Percentiles rank a stretch among this genome's conserved stretches.
Conservation (phyloP, 2,113 vertebrate genomes). For the human (Homo sapiens) region DNA sequence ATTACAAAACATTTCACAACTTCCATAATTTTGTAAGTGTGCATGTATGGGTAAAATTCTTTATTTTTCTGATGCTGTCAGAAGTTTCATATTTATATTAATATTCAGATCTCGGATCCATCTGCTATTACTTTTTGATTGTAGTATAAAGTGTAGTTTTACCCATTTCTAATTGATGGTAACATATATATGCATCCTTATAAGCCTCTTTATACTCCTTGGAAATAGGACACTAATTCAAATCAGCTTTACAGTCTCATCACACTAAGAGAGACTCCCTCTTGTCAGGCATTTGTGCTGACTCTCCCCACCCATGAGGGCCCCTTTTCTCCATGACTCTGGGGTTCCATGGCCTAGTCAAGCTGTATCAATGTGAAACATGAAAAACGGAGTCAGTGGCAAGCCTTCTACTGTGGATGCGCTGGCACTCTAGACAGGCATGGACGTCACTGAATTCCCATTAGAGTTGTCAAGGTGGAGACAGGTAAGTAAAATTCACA, state of each 20-base stretch:
- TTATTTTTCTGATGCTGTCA: slow-evolving; percentile 12
- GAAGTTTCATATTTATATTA: slow-evolving; percentile 10
- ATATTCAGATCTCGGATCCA: background rate
- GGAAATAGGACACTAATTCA: background rate
- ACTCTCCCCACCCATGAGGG: rapidly evolving
- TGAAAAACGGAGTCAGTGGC: background rate
- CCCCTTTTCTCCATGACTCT: background rate
- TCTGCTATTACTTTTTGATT: background rate
- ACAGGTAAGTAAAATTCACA: background rate
- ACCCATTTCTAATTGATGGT: background rate
- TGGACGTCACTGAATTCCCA: background rate
- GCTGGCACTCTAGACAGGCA: background rate
- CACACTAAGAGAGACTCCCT: background rate
- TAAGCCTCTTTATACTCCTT: background rate
- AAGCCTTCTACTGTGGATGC: rapidly evolving
- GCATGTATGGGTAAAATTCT: background rate
- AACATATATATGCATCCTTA: background rate
- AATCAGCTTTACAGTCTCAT: background rate
- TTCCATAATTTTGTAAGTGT: background rate
- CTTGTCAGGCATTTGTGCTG: background rate
- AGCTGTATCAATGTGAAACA: rapidly evolving
- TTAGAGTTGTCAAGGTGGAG: background rate
- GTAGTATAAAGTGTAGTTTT: background rate
- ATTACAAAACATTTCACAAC: background rate
- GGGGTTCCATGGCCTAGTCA: background rate